Conservation (phyloP, 1,140 invertebrate genomes). For the Orussus abietinus region DNA sequence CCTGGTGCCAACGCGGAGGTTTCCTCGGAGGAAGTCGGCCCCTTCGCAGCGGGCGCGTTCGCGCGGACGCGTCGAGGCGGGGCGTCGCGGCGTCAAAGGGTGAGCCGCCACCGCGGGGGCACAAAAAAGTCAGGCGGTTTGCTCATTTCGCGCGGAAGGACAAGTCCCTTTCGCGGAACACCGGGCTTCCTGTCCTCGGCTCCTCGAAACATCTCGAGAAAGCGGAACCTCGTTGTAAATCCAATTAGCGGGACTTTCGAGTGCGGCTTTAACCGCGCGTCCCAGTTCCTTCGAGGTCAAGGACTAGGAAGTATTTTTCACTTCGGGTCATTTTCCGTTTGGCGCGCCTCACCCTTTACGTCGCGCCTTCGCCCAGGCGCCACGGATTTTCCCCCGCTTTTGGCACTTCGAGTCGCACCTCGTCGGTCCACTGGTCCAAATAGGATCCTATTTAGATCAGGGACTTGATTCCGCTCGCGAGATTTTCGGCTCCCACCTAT, state of each 20-base stretch:
- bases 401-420: too few relatives aligned
- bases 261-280: constrained; percentile 14
- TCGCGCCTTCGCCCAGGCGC: too few relatives aligned
- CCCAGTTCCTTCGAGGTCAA: constrained; percentile 21
- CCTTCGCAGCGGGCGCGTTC: constrained; percentile 30
- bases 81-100: not conserved
- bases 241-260: constrained; percentile 34
- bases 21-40: constrained; percentile 22
- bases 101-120: too few relatives aligned
- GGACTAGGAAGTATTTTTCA: constrained; percentile 22
- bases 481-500: too few relatives aligned
- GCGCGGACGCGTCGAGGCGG: constrained; percentile 25
- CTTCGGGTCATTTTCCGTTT: constrained; percentile 20
- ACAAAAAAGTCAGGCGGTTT: too few relatives aligned
- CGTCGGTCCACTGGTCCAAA: too few relatives aligned
- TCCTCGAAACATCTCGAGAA: constrained; percentile 23
- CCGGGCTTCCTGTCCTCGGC: constrained; percentile 7
- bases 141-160: constrained; percentile 3
- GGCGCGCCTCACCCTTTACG: too few relatives aligned
- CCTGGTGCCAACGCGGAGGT: constrained; percentile 12
- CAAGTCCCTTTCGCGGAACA: constrained; percentile 1
- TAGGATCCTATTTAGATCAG: too few relatives aligned
- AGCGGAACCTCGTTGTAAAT: constrained; percentile 23
- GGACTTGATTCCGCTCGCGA: too few relatives aligned
- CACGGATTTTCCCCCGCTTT: too few relatives aligned